A percentile compares a stretch with the other conserved stretches of the same genome.
phyloP scores from a whole-genome alignment of 2,113 vertebrate species.

The Axis porcinus region DNA sequence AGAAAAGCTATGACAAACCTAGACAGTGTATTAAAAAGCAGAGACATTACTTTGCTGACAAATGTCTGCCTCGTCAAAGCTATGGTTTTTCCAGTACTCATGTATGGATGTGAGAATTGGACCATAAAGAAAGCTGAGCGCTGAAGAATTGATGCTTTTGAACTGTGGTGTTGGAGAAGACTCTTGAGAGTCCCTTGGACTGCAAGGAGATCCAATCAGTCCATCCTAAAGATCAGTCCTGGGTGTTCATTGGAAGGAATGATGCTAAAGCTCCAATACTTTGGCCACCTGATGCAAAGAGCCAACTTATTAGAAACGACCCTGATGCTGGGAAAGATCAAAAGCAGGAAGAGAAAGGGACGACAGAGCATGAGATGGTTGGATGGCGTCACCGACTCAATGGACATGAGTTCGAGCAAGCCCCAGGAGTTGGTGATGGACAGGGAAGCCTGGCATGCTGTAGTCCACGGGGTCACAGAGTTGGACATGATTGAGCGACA shows the following conservation, averaged over 20 bases:
- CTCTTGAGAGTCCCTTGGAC: background rate
- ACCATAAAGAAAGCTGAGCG: background rate
- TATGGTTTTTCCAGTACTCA: background rate
- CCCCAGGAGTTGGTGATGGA: background rate
- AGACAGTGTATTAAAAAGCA: background rate
- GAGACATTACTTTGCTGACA: background rate
- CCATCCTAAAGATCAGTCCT: background rate
- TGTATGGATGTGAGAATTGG: background rate
- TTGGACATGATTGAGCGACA: accelerated
- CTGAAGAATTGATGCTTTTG: background rate
- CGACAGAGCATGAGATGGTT: background rate
- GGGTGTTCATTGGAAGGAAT: background rate
- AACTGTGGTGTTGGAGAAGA: background rate
- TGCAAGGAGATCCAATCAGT: background rate
- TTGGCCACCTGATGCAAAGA: background rate
- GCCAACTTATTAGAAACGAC: background rate
- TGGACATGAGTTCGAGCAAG: background rate
- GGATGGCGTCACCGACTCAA: background rate
- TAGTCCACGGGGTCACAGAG: background rate
- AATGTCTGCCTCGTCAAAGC: background rate
- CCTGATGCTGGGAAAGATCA: background rate
- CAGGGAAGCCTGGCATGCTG: background rate
- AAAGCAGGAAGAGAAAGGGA: background rate
- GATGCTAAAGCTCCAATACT: background rate
- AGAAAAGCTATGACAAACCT: background rate